These are phyloP conservation scores for Acronicta aceris DNA, from an alignment of 2,888 invertebrate species.

Conservation along the genomic window DNA sequence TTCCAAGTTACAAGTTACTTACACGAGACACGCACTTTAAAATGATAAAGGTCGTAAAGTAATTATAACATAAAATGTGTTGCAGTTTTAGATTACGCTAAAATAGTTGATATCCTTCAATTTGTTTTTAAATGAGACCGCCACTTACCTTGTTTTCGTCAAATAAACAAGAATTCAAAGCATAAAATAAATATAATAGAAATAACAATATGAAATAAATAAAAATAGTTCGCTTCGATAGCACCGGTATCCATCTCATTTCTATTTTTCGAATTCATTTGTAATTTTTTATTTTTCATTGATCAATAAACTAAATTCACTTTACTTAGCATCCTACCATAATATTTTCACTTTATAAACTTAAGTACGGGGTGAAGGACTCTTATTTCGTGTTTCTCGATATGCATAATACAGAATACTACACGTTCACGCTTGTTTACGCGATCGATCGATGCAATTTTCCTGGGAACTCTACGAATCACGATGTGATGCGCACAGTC, in stretches of 20 bases:
- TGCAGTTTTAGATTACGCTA: not conserved
- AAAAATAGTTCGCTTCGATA: slow-evolving; percentile 82
- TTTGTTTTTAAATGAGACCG: too few relatives aligned
- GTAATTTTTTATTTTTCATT: slow-evolving; percentile 45
- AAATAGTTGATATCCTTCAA: too few relatives aligned
- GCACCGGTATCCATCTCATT: slow-evolving; percentile 82
- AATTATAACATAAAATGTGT: not conserved
- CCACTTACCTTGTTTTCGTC: slow-evolving; percentile 78
- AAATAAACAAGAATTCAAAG: slow-evolving; percentile 83
- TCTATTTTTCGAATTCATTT: slow-evolving; percentile 79
- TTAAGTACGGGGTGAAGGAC: not conserved
- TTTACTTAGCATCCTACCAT: slow-evolving; percentile 19
- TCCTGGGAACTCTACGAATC: slow-evolving; percentile 39
- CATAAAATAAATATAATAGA: slow-evolving; percentile 85
- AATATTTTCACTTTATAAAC: slow-evolving; percentile 6
- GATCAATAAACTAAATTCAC: slow-evolving; percentile 43
- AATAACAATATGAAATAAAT: slow-evolving; percentile 82
- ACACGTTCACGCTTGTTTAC: slow-evolving; percentile 19
- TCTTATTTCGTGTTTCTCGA: slow-evolving; percentile 28
- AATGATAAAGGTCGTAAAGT: too few relatives aligned
- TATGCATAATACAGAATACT: slow-evolving; percentile 31
- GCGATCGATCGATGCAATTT: slow-evolving; percentile 58
- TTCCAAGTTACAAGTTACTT: not conserved
- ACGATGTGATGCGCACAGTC: slow-evolving; percentile 61
- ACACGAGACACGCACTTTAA: too few relatives aligned